phyloP scores from a whole-genome alignment of 2,797 vertebrate species.

The Hemitrygon akajei region DNA sequence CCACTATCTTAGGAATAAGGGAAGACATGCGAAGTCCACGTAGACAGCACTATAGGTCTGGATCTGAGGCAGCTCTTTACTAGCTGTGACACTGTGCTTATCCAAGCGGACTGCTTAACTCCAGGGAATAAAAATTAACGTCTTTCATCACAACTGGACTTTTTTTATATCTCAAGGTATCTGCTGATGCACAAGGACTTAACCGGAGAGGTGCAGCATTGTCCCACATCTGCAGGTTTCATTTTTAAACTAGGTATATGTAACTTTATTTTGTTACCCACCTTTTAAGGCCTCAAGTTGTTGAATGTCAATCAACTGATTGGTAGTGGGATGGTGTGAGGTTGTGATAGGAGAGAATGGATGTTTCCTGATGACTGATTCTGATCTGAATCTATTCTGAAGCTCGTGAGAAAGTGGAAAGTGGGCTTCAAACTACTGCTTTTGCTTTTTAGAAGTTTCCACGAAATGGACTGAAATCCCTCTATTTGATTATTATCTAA shows the following conservation, averaged over 20 bases:
- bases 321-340: too few species aligned
- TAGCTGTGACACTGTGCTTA: too few species aligned
- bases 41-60: too few species aligned
- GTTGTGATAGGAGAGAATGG: too few species aligned
- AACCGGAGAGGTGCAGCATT: not conserved
- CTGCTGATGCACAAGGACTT: not conserved
- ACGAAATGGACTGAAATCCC: not conserved
- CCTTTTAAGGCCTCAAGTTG: not conserved
- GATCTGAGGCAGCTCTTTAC: too few species aligned
- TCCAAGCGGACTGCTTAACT: not conserved
- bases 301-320: not conserved
- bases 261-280: not conserved
- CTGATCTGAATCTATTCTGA: not conserved
- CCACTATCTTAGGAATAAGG: too few species aligned
- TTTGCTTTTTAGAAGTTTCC: not conserved
- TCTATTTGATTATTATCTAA: too few species aligned
- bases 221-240: not conserved
- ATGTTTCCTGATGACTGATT: not conserved
- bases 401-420: not conserved
- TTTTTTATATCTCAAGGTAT: not conserved
- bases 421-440: not conserved
- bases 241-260: not conserved
- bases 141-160: too few species aligned
- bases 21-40: too few species aligned
- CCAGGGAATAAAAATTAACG: not conserved